Evolutionary conservation across 2,113 vertebrate species (phyloP), one percentile per base, ranked within the genome.

Genomic region (Brachyhypopomus gauderio): DNA sequence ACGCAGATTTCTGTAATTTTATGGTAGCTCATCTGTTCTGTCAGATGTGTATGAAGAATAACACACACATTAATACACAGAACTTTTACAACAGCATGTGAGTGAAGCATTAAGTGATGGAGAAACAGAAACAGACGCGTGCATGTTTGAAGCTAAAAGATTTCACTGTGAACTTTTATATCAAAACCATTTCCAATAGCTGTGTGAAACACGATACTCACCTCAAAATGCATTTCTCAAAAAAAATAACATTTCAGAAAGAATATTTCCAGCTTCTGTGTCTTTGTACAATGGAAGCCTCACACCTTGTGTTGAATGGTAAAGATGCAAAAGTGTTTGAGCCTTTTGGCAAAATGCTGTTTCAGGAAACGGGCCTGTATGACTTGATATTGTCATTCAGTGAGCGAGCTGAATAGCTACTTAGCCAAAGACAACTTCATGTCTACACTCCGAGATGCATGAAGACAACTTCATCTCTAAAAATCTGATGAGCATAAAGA

Each of bases 351-450:
- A 17, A 41, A 41, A 70, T 19, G 19, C 66, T 41, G 22, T 19
- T 7, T 25, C 78, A 80, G 78, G 70, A 80, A 80, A 70, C 36
- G 38, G 12, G 36, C 58, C 58, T 36, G 11, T 23, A 23, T 55
- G 41, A 22, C 41, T 9, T 2, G 9, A 64, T 80, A 59, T 63
- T 55, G 70, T 73, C 58, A 80, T 23, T 64, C 12, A 48, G 34
- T 41, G 66, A 70, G 66, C 11, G 12, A 70, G 66, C 36, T 70
- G 66, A 70, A 70, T n/a, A n/a, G 66, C n/a, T 7, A 12, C 36
- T 41, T 70, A 22, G 19, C 8, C 25, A 52, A 9, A 22, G 7
- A 78, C 27, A 45, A 80, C 14, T 55, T 62, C 22, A 62, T 25
- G 30, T 60, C 27, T 67, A 34, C 64, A 72, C n/a, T 22, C 41